A percentile compares a stretch with the other conserved stretches of the same genome.
Evolutionary conservation across 2,113 vertebrate genomes (phyloP).

Genomic region (Conger conger): DNA sequence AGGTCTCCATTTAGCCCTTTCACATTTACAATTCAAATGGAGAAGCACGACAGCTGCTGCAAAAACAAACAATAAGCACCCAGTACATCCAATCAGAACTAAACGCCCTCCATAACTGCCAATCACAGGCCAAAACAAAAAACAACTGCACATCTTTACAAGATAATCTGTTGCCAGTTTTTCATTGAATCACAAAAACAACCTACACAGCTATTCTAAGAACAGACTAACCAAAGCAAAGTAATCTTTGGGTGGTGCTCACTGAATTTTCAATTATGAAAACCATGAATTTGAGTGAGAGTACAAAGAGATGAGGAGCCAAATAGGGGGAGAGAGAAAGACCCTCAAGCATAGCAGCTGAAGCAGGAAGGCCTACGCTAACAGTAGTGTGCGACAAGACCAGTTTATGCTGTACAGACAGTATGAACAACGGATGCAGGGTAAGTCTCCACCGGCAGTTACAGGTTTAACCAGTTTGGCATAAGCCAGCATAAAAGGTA

Average conservation of each 20-base stretch:
- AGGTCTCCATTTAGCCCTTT: background rate
- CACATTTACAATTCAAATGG: constrained; percentile 3
- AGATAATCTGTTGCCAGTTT: background rate
- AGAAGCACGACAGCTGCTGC: background rate
- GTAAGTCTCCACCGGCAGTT: background rate
- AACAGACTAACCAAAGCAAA: background rate
- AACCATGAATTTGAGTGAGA: background rate
- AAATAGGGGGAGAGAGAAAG: background rate
- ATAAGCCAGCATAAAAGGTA: background rate
- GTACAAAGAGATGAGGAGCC: background rate
- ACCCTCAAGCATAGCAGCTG: background rate
- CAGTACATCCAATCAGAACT: background rate
- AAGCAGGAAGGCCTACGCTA: background rate
- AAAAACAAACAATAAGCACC: background rate
- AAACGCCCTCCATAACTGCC: background rate
- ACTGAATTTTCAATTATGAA: background rate
- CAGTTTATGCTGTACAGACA: background rate
- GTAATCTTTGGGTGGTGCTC: background rate
- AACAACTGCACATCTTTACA: background rate
- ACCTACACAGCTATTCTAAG: background rate
- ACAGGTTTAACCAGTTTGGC: background rate
- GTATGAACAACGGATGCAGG: background rate
- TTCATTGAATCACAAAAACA: background rate
- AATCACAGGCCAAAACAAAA: background rate
- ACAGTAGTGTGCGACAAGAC: background rate